Evolutionary conservation across 2,113 vertebrate species (phyloP).

Genomic region (Anas platyrhynchos): DNA sequence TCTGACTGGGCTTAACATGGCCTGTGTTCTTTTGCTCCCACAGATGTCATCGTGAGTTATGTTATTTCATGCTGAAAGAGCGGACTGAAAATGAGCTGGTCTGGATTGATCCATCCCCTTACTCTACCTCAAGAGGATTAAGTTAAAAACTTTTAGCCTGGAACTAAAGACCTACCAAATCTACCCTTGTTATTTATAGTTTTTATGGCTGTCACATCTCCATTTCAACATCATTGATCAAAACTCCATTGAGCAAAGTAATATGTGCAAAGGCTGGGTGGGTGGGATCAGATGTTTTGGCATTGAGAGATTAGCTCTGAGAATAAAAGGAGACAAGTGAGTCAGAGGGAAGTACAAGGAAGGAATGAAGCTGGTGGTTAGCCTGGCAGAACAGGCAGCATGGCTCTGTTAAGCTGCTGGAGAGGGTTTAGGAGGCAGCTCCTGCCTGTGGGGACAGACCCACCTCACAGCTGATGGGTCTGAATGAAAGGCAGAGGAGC

Average conservation of each 20-base stretch:
- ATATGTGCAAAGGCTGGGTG: accelerated
- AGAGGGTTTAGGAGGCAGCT: background rate
- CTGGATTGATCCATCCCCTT: background rate
- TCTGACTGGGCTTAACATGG: background rate
- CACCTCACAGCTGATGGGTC: background rate
- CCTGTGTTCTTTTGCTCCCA: background rate
- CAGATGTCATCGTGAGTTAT: constrained; percentile 10
- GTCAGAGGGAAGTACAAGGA: background rate
- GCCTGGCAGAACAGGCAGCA: background rate
- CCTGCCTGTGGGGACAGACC: background rate
- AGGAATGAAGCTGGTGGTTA: background rate
- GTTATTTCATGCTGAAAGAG: background rate
- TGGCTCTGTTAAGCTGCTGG: background rate
- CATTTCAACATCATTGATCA: background rate
- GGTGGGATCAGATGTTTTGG: background rate
- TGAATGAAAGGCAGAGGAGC: background rate
- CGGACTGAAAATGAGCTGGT: background rate
- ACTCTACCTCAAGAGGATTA: background rate
- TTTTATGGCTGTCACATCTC: background rate
- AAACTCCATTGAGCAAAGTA: background rate
- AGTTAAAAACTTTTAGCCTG: background rate
- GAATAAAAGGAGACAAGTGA: background rate
- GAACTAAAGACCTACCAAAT: background rate
- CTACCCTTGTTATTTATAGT: background rate
- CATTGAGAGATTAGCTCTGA: background rate